phyloP scores from a whole-genome alignment of 2,888 invertebrate genomes.

The Dryococelus australis region DNA sequence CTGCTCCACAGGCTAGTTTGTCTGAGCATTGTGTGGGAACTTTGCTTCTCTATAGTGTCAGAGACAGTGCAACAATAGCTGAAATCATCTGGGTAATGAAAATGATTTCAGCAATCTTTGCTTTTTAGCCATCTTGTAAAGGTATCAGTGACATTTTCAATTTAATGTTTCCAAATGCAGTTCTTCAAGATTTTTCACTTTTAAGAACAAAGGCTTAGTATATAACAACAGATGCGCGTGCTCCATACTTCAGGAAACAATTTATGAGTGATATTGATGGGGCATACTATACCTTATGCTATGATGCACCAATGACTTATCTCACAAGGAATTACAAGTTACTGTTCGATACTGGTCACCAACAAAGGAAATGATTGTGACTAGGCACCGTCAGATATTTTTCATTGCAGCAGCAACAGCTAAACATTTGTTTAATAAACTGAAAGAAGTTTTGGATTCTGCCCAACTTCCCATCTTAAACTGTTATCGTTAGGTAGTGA shows the following conservation, averaged over 20 bases:
- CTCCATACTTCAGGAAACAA: slow-evolving; percentile 23
- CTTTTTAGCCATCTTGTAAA: slow-evolving; percentile 17
- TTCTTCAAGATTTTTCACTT: background rate
- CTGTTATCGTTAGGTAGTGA: background rate
- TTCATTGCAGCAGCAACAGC: background rate
- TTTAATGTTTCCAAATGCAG: slow-evolving; percentile 12
- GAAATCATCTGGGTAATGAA: no score
- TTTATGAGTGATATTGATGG: background rate
- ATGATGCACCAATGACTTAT: background rate
- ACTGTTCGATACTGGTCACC: background rate
- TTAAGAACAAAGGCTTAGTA: background rate
- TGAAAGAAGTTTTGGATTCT: background rate
- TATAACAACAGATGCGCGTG: background rate
- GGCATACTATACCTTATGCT: slow-evolving; percentile 4
- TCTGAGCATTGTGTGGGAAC: background rate
- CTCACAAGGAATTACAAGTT: background rate
- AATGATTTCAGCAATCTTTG: slow-evolving; percentile 11
- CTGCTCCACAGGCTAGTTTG: background rate
- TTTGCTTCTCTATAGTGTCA: no score
- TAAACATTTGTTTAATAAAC: slow-evolving; percentile 4
- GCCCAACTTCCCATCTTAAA: background rate
- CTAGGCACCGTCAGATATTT: background rate
- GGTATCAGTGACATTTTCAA: background rate
- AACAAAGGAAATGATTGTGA: background rate
- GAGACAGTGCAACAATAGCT: no score